Evolutionary conservation across 2,797 vertebrate species (phyloP).

Genomic region (Falco rusticolus): DNA sequence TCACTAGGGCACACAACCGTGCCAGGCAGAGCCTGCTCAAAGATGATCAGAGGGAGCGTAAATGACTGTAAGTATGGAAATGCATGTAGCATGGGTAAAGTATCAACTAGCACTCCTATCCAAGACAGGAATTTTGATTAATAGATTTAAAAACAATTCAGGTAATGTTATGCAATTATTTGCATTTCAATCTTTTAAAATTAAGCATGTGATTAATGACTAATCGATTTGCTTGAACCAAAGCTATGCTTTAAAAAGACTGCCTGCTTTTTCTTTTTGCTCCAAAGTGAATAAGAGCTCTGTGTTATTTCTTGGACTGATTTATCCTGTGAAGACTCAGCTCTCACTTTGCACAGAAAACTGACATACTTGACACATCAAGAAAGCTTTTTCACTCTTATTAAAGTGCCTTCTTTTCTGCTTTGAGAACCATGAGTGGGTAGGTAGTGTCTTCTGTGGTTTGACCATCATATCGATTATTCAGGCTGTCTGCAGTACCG

Average conservation of each 20-base stretch:
- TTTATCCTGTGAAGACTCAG: background rate
- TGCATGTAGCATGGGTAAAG: background rate
- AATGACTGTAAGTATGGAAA: background rate
- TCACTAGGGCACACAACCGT: background rate
- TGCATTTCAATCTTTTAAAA: background rate
- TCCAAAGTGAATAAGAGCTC: background rate
- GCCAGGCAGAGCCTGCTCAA: background rate
- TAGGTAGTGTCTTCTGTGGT: background rate
- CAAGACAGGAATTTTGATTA: background rate
- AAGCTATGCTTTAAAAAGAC: background rate
- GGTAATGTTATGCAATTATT: background rate
- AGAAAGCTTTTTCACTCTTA: background rate
- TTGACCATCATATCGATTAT: background rate
- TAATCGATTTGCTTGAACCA: slow-evolving; percentile 26
- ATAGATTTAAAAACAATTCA: background rate
- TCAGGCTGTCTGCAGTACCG: background rate
- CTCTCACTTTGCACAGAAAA: background rate
- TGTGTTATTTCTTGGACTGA: background rate
- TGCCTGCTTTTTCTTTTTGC: background rate
- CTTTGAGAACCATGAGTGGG: background rate
- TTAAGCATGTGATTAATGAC: background rate
- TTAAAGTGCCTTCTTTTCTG: background rate
- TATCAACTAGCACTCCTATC: background rate
- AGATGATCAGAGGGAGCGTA: background rate
- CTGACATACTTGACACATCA: background rate